Conservation (phyloP, 2,888 invertebrate genomes). For the Thymelicus lineola region DNA sequence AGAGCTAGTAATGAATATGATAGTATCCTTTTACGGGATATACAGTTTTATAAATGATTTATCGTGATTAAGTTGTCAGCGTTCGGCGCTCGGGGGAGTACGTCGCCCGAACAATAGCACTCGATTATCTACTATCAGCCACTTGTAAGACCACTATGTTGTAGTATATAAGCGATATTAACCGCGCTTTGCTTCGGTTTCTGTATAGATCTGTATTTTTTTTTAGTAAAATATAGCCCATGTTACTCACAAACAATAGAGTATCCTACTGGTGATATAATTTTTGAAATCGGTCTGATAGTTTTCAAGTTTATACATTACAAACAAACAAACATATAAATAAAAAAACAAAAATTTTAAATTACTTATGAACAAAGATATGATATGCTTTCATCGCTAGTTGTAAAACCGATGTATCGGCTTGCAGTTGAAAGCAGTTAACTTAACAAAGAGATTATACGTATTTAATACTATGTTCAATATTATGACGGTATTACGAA, state of each 20-base stretch:
- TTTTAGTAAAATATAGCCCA: no score
- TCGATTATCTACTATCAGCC: conserved; percentile 50
- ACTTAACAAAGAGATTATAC: conserved; percentile 32
- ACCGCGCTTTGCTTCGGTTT: no score
- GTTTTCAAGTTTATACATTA: no score
- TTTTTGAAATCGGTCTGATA: no score
- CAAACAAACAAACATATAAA: no score
- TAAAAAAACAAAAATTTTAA: no score
- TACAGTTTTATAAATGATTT: conserved; percentile 59
- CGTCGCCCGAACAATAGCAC: conserved; percentile 56
- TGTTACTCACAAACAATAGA: no score
- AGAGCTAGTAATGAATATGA: background rate
- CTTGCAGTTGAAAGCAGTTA: conserved; percentile 32
- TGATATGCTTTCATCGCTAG: background rate
- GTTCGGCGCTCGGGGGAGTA: conserved; percentile 55
- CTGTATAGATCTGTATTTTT: no score
- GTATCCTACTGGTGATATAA: no score
- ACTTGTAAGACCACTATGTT: background rate
- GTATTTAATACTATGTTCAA: conserved; percentile 24
- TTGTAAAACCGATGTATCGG: background rate
- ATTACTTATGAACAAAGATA: background rate
- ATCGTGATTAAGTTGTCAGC: conserved; percentile 78
- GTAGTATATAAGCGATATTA: background rate
- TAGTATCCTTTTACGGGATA: conserved; percentile 4
- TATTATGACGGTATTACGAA: conserved; percentile 28